A percentile compares a stretch with the other conserved stretches of the same genome.
Evolutionary conservation across 2,113 vertebrate species (phyloP).

Genomic region (Verasper variegatus): DNA sequence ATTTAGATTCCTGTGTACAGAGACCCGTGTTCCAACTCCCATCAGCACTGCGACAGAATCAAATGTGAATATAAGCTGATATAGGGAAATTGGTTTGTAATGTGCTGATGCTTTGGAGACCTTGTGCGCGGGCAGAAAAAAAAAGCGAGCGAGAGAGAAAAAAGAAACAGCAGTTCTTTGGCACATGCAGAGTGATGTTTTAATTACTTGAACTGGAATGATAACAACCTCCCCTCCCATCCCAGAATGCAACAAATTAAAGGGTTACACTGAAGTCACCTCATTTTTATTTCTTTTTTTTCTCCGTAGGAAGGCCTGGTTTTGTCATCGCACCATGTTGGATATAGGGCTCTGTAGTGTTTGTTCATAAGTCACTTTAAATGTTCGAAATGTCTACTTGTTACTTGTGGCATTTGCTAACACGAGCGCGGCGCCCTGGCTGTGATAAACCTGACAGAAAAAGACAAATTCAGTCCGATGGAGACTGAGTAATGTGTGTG

Average conservation of each 20-base stretch:
- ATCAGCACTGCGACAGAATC: constrained; percentile 95
- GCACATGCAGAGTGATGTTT: constrained; percentile 80
- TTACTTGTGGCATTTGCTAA: constrained; percentile 51
- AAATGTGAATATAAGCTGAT: constrained; percentile 98
- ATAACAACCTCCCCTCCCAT: constrained; percentile 70
- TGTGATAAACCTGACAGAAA: constrained; percentile 42
- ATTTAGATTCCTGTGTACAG: constrained; percentile 97
- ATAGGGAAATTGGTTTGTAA: constrained; percentile 98
- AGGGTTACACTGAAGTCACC: constrained; percentile 64
- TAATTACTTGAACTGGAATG: constrained; percentile 83
- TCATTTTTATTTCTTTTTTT: constrained; percentile 22
- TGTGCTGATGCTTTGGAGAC: constrained; percentile 93
- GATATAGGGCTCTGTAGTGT: constrained; percentile 35
- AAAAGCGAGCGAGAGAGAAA: not conserved
- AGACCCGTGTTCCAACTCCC: constrained; percentile 96
- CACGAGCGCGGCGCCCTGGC: constrained; percentile 17
- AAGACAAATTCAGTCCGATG: constrained; percentile 40
- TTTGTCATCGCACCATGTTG: constrained; percentile 43
- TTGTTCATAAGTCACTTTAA: constrained; percentile 43
- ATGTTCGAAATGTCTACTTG: constrained; percentile 21
- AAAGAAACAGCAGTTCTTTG: constrained; percentile 78
- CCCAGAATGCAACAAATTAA: constrained; percentile 76
- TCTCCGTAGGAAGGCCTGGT: constrained; percentile 26
- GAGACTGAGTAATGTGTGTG: constrained; percentile 50
- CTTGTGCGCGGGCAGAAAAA: constrained; percentile 76